Evolutionary conservation across 2,888 invertebrate genomes (phyloP).

Genomic region (Lasioglossum vierecki): DNA sequence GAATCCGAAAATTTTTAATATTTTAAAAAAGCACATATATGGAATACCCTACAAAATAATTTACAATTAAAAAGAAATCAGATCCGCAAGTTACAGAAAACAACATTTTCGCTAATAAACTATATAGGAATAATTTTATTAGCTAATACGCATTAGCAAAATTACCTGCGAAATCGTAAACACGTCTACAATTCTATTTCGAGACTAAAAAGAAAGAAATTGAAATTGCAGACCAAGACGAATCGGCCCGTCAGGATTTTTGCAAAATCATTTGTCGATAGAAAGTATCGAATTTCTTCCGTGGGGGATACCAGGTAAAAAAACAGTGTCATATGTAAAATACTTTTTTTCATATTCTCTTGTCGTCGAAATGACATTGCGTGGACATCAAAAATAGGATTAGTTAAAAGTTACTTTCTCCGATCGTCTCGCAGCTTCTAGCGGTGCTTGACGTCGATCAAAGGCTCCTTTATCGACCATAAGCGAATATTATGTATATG

Average conservation of each 20-base stretch:
- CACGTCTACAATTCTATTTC: no score
- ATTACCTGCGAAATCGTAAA: no score
- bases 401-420: slow-evolving; percentile 44
- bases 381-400: slow-evolving; percentile 35
- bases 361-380: slow-evolving; percentile 6
- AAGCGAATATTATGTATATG: not conserved
- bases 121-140: no score
- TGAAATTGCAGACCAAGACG: not conserved
- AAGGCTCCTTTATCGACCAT: slow-evolving; percentile 4
- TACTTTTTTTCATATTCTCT: slow-evolving; percentile 6
- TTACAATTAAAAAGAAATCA: no score
- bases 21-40: no score
- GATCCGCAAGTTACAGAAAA: no score
- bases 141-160: no score
- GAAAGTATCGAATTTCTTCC: slow-evolving; percentile 30
- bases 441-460: slow-evolving; percentile 9
- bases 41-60: no score
- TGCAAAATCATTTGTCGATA: not conserved
- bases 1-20: no score
- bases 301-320: not conserved
- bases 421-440: slow-evolving; percentile 20
- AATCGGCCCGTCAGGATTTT: not conserved
- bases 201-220: not conserved
- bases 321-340: not conserved
- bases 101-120: no score